These are phyloP conservation scores for Ptychadena robeensis DNA, from an alignment of 2,797 vertebrate genomes.

Conservation along the genomic window DNA sequence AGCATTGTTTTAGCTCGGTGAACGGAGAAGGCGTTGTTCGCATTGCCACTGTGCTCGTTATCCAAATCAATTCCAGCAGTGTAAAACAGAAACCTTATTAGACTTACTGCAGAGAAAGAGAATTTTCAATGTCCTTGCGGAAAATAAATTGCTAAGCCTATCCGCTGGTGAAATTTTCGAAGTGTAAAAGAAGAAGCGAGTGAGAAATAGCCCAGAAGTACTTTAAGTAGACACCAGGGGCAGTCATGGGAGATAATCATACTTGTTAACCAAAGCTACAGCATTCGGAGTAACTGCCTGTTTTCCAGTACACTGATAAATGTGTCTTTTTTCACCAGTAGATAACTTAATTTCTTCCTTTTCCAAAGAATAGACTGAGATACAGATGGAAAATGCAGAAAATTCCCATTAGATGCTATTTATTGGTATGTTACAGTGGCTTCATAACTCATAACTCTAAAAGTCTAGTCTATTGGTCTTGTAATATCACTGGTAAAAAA, in stretches of 20 bases:
- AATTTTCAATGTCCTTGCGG: slow-evolving; percentile 8
- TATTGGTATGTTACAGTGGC: slow-evolving; percentile 41
- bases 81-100: slow-evolving; percentile 37
- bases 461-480: slow-evolving; percentile 6
- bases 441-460: slow-evolving; percentile 23
- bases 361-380: slow-evolving; percentile 3
- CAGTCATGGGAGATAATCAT: not conserved
- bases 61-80: slow-evolving; percentile 28
- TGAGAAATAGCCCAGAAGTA: not conserved
- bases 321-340: not conserved
- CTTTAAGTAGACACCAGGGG: slow-evolving; percentile 13
- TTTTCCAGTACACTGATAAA: slow-evolving; percentile 20
- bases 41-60: slow-evolving; percentile 23
- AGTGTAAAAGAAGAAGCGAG: slow-evolving; percentile 1
- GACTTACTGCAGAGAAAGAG: slow-evolving; percentile 17
- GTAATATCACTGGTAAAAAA: not conserved
- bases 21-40: slow-evolving; percentile 1
- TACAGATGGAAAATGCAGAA: slow-evolving; percentile 14
- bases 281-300: not conserved
- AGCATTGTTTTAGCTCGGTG: slow-evolving; percentile 32
- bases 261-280: not conserved
- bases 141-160: slow-evolving; percentile 20
- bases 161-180: slow-evolving; percentile 6
- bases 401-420: slow-evolving; percentile 47
- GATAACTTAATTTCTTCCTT: slow-evolving; percentile 9